Evolutionary conservation across 2,113 vertebrate species (phyloP), one percentile per base, ranked within the genome.

Genomic region (Elephantulus edwardii): DNA sequence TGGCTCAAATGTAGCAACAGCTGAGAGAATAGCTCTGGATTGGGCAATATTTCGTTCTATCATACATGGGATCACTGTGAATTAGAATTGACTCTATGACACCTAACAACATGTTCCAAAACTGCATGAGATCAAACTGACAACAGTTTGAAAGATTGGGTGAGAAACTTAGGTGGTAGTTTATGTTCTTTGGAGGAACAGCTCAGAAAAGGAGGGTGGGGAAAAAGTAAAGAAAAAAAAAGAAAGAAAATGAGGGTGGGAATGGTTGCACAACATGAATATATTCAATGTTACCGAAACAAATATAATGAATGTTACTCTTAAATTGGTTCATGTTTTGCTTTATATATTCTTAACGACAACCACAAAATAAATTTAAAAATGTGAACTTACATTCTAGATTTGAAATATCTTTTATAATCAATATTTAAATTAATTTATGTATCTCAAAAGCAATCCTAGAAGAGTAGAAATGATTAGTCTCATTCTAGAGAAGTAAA

Each of bases 401-500:
- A 50, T 50, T 50, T 50, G 16, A 50, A 50, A 50, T 50, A 10
- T 50, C 16, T 50, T 50, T 10, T n/a, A n/a, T n/a, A 10, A 50
- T 50, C 48, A 50, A 10, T 50, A 50, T 50, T 50, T 50, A 50
- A 50, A 60, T 90, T 70, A 84, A 79, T 56, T 91, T 88, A 46
- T 30, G 22, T 88, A 33, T 62, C 33, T 88, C 88, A 13, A 66
- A 26, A 82, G 62, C 50, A 88, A 64, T 83, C 35, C 44, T 50
- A 12, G 68, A 76, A 35, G 40, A 48, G 30, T 79, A 72, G 74
- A 44, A 82, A 79, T 82, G 82, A 72, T 50, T 62, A 77, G 68
- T 89, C 50, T 68, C n/a, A 72, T 54, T 81, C 12, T 30, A 56
- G 54, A 93, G 68, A 82, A 42, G 38, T 85, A 93, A 83, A 74